Base-by-base conservation (phyloP, 2,797 vertebrate species). In the Pseudomugil tenellus region DNA sequence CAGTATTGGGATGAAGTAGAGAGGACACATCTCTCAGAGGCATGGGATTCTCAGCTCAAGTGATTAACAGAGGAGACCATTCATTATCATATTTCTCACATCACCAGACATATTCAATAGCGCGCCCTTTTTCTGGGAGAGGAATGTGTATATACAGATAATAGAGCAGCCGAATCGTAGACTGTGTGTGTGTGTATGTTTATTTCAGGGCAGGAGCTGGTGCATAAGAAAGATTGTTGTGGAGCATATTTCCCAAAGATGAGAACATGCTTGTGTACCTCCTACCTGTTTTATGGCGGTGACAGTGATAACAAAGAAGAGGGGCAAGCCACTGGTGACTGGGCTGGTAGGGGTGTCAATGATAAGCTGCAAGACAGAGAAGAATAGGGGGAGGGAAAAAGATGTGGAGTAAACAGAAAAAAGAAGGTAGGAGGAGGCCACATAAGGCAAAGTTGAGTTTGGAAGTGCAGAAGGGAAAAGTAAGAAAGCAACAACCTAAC, bases 291-390 rank as follows among this genome's bases (percentile, higher is more conserved):
- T 99, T 89, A 99, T 96, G 84, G 97, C 96, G 14, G 97, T 99
- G 91, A 99, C 97, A 0, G 96, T 97, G 89, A 99, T 99, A 85
- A 99, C 97, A 87, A 99, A 99, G 89, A 98, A 96, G 67, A 99
- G 96, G 4, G 97, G 97, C 80, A 99, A 95, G 59, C 97, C 97
- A 51, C 97, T 99, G 43, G 97, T 99, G 89, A 97, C 92, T n/a
- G 97, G 97, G 83, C 97, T 99, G 64, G 97, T 99, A 84, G 97
- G 97, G 4, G 97, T 99, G 89, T 98, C 97, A 64, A 98, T 99
- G 77, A 99, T 98, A 68, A 98, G 94, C 97, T 98, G 93, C 16
- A 83, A 57, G 49, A 35, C 35, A 81, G 70, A 85, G 67, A 85
- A 67, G 46, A 72, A 63, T 35, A 74, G 66, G 25, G 31, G 37